These are phyloP conservation scores for Meliscaeva auricollis DNA, from an alignment of 2,888 invertebrate species.

Conservation along the genomic window DNA sequence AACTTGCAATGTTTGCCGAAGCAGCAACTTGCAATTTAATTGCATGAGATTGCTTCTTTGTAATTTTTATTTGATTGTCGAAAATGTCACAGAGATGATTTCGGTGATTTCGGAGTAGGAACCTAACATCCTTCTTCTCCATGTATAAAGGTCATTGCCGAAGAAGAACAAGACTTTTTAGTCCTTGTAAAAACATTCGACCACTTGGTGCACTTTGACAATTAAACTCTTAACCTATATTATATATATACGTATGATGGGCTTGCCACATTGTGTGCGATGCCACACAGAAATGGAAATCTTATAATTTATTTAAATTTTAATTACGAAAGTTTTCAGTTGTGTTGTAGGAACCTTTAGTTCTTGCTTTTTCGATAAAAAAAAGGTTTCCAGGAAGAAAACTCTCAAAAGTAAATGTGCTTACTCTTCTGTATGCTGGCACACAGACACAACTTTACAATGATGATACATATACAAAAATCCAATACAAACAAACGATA, in stretches of 20 bases:
- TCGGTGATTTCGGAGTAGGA: too few relatives aligned
- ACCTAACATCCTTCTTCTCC: background rate
- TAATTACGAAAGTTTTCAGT: constrained; percentile 60
- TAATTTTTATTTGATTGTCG: constrained; percentile 1
- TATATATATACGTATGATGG: background rate
- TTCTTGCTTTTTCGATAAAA: background rate
- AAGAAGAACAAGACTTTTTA: constrained; percentile 9
- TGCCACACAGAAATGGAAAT: constrained; percentile 24
- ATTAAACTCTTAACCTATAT: constrained; percentile 37
- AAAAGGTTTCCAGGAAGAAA: constrained; percentile 22
- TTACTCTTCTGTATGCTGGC: background rate
- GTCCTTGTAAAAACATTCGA: constrained; percentile 22
- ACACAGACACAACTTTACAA: background rate
- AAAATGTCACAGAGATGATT: constrained; percentile 24
- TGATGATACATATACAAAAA: background rate
- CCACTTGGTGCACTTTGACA: constrained; percentile 44
- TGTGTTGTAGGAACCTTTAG: background rate
- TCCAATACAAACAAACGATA: background rate
- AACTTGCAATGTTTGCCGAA: constrained; percentile 28
- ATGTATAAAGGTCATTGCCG: constrained; percentile 20
- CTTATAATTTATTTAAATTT: constrained; percentile 70
- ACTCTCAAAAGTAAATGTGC: constrained; percentile 37
- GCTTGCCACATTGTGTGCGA: constrained; percentile 26
- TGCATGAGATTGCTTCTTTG: constrained; percentile 29
- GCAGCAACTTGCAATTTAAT: constrained; percentile 38